Percentiles rank a stretch among this genome's conserved stretches.
Evolutionary conservation across 2,113 vertebrate species (phyloP).

Genomic region (Coreoperca whiteheadi): DNA sequence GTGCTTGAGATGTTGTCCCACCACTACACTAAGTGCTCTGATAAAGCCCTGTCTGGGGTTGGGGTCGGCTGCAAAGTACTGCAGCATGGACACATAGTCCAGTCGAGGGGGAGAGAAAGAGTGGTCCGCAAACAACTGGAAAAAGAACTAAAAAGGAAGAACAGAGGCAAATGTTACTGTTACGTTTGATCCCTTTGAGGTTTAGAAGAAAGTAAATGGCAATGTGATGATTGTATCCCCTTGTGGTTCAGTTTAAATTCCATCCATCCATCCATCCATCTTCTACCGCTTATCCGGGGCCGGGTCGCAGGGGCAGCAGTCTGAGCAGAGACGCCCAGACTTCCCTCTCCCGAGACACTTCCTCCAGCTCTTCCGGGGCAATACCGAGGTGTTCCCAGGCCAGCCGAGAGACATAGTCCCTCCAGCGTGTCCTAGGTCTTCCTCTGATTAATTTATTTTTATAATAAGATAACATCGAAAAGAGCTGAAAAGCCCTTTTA

Average conservation of each 20-base stretch:
- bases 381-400: no score
- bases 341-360: no score
- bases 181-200: background rate
- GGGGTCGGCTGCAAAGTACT: slow-evolving; percentile 89
- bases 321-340: no score
- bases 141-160: slow-evolving; percentile 88
- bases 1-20: slow-evolving; percentile 77
- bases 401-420: no score
- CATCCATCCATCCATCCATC: no score
- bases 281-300: no score
- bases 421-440: no score
- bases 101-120: slow-evolving; percentile 77
- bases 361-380: no score
- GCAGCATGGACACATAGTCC: slow-evolving; percentile 89
- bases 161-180: background rate
- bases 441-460: background rate
- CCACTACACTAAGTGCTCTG: slow-evolving; percentile 87
- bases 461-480: background rate
- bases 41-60: slow-evolving; percentile 88
- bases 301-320: no score
- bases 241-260: background rate
- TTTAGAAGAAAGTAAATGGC: background rate
- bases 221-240: background rate
- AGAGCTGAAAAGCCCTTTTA: background rate
- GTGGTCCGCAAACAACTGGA: slow-evolving; percentile 87